These are phyloP conservation scores for Halcyon chelicuti DNA, from an alignment of 2,797 vertebrate genomes.

Conservation along the genomic window DNA sequence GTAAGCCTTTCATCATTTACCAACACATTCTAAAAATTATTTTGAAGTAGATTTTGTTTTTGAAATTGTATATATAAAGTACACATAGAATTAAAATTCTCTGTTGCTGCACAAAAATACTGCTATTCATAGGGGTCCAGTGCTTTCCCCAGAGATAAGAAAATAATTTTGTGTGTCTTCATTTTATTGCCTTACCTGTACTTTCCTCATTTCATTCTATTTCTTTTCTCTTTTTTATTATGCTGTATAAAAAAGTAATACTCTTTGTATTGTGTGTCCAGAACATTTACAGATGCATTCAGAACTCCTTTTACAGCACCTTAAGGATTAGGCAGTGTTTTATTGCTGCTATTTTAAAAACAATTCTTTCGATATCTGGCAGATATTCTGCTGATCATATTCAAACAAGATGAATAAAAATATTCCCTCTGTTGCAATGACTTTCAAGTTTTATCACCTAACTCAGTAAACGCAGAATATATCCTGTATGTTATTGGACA, in stretches of 20 bases:
- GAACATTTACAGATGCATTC: constrained; percentile 40
- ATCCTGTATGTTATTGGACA: neutral
- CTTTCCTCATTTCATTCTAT: constrained; percentile 10
- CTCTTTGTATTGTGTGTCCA: neutral
- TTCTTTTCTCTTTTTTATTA: constrained; percentile 18
- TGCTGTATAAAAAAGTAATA: neutral
- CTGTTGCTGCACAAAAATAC: neutral
- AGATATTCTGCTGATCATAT: constrained; percentile 51
- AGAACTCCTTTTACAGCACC: constrained; percentile 25
- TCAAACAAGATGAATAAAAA: constrained; percentile 52
- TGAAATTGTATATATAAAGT: neutral
- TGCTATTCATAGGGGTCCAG: neutral
- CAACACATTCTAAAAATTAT: neutral
- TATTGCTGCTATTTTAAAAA: constrained; percentile 46
- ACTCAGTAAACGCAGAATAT: constrained; percentile 35
- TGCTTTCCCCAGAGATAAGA: neutral
- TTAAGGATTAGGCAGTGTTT: constrained; percentile 24
- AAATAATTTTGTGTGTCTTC: neutral
- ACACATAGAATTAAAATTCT: neutral
- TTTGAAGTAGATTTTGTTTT: neutral
- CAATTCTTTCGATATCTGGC: constrained; percentile 33
- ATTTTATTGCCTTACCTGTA: constrained; percentile 23
- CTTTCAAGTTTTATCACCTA: constrained; percentile 12
- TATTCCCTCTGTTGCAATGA: constrained; percentile 39
- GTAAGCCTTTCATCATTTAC: neutral